These are phyloP conservation scores for Rhegmatorhina hoffmannsi DNA, from an alignment of 2,113 vertebrate species.

Conservation along the genomic window DNA sequence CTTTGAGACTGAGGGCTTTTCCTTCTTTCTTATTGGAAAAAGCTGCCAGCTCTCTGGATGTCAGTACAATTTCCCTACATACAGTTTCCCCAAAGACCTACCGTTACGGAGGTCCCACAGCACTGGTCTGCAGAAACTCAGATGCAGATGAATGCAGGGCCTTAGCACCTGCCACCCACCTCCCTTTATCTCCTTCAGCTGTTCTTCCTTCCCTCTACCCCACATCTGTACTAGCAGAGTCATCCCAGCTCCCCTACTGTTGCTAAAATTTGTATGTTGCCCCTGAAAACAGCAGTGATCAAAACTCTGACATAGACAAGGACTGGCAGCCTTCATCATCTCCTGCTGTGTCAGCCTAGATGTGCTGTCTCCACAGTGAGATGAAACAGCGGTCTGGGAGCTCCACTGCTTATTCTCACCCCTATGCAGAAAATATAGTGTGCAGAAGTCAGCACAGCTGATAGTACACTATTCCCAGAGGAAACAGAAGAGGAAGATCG, in stretches of 20 bases:
- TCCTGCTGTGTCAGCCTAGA: neutral
- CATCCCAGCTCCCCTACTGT: neutral
- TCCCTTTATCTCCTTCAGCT: neutral
- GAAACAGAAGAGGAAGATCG: neutral
- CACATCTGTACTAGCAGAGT: neutral
- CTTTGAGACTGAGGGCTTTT: neutral
- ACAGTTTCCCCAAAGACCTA: neutral
- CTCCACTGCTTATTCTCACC: neutral
- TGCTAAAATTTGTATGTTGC: neutral
- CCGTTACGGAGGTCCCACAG: neutral
- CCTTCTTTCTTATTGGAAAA: neutral
- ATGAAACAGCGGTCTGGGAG: neutral
- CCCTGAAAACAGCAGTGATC: neutral
- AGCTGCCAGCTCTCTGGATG: neutral
- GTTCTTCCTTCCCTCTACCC: neutral
- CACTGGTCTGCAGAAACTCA: neutral
- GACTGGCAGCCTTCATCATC: neutral
- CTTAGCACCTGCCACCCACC: neutral
- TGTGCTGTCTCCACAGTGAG: neutral
- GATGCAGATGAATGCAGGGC: neutral
- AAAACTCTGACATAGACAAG: neutral
- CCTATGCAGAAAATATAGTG: fast-evolving
- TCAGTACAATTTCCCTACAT: neutral
- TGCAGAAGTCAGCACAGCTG: neutral
- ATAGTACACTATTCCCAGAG: fast-evolving